Evolutionary conservation across 1,140 invertebrate species (phyloP), one percentile per base, ranked within the genome.

Genomic region (Cryptotermes secundus): DNA sequence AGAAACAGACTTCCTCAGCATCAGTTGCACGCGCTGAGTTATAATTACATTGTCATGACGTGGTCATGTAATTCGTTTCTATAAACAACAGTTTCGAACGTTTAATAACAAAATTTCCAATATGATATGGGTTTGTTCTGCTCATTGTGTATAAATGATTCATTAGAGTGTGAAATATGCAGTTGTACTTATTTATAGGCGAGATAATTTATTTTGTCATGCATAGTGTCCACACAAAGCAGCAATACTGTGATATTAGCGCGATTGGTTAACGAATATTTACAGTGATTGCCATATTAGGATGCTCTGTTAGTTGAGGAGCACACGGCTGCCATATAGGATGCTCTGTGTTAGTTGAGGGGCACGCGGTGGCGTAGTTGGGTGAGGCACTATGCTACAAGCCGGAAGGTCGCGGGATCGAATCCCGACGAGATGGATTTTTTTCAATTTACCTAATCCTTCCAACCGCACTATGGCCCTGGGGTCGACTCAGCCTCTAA

Each of bases 51-150:
- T 72, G 59, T 72, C 59, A 72, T 31, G 59, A n/a, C 59, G 1
- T 14, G 59, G 59, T 31, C 59, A 31, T 72, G 31, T 31, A 72
- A 72, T 72, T 72, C 59, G 59, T 72, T 72, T 72, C 59, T 72
- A 31, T 10, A 72, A 72, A 72, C 59, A 72, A 72, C 59, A 72
- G n/a, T 72, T 72, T 72, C 6, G 4, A 72, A 72, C n/a, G 59
- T 72, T 72, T 72, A 72, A 72, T 72, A 72, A 72, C 59, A 72
- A 72, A 72, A n/a, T 72, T 72, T 31, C 59, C 59, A 31, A 72
- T 72, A 72, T 72, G 26, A 72, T 72, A 31, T 72, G 19, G 59
- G 6, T 72, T 72, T 72, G 59, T 72, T 72, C n/a, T 26, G 59
- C n/a, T 72, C 59, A 72, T 31, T 72, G 59, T 31, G 59, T 72